Base-by-base conservation (phyloP, 2,797 vertebrate species). In the Lagodon rhomboides region DNA sequence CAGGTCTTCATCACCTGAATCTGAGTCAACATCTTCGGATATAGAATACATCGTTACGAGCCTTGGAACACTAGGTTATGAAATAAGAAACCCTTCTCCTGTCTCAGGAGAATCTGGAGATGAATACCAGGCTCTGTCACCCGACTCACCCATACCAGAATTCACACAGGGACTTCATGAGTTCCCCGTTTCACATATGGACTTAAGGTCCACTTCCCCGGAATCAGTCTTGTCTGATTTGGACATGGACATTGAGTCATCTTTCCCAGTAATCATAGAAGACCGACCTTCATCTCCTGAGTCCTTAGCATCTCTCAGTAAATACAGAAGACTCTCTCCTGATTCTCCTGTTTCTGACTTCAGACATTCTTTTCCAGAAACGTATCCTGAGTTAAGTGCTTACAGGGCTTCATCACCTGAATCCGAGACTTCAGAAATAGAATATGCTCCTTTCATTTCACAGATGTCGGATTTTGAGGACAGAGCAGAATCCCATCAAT, bases 271-370 rank as follows among this genome's bases (percentile, higher is more conserved):
- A 5, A 2, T 53, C 3, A 1, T 12, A 18, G 82, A 88, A 12
- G 58, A 78, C 55, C 16, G 74, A 30, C 7, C 61, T 49, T 85
- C 71, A 20, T 91, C 90, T 60, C 80, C 82, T n/a, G 86, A 75
- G 0, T 87, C 86, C 2, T 18, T 53, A 9, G 2, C 46, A 10
- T 84, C 87, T 38, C 2, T 73, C 3, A 62, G 9, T 78, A 51
- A 78, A 66, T 50, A 69, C 27, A 54, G 41, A 53, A 44, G 34
- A 61, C 75, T 91, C 54, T 83, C 87, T 18, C 66, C 66, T 73
- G 90, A 92, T 69, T 92, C 90, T 3, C 86, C 91, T 4, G 2
- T 90, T 47, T 79, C 84, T 47, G 82, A 89, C 4, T 90, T 84
- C 61, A 81, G 50, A 66, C 75, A n/a, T 43, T n/a, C 47, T 49